Base-by-base conservation (phyloP, 1,140 invertebrate species). In the Bombyx mandarina region DNA sequence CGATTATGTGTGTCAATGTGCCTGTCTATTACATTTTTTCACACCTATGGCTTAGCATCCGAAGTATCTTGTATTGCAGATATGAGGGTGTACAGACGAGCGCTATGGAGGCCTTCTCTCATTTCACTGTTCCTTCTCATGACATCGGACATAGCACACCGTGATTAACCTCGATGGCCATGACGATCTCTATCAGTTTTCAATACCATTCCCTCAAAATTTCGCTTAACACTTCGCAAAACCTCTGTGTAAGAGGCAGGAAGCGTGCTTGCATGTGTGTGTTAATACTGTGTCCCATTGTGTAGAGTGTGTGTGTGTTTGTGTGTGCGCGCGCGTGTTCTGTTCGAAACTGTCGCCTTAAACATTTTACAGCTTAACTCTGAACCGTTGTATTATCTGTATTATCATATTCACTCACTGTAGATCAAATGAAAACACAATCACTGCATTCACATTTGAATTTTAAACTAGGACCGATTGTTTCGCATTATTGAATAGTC, bases 1-100 rank as follows among this genome's bases (percentile, higher is more conserved):
- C 62, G 67, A 63, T 63, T 63, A 50, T 82, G 60, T 80, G 73
- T 82, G 70, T 82, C 74, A 69, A 74, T 85, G 75, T 84, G 70
- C 76, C 77, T 75, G 57, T 75, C 26, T 58, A 62, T 61, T 62
- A 80, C 75, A 79, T 77, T 76, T 56, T 76, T 76, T 77, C 77
- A 82, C 78, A 35, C 26, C 26, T 62, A 75, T 79, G 69, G 82
- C 82, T 82, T 85, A 58, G 73, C 78, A 82, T 82, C 82, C 71
- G 63, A 80, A 82, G 71, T 82, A 85, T 85, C 82, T 77, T 76
- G 54, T 85, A 82, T 81, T 72, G 66, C 82, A 82, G 82, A 85
- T 85, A 84, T 80, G 45, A 60, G 68, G 65, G 63, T 67, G 62
- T 69, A 65, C 49, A 72, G 73, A 75, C 73, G 61, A 35, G 26